A percentile compares a stretch with the other conserved stretches of the same genome.
Evolutionary conservation across 2,888 invertebrate genomes (phyloP).

Genomic region (Acleris sparsana): DNA sequence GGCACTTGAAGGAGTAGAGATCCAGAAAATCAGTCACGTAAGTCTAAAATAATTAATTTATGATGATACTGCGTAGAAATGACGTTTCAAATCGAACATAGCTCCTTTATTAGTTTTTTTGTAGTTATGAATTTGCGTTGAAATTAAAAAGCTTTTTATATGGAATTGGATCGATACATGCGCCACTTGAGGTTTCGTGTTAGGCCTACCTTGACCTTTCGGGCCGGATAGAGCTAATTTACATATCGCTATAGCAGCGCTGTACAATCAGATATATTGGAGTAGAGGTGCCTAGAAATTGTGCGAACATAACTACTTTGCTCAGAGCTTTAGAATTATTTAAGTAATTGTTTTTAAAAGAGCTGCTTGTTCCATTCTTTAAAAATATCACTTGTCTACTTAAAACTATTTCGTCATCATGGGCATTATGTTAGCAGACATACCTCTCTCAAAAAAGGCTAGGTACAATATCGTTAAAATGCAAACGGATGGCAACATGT

Average conservation of each 20-base stretch:
- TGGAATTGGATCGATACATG: slow-evolving; percentile 23
- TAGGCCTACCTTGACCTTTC: slow-evolving; percentile 33
- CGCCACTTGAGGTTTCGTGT: slow-evolving; percentile 30
- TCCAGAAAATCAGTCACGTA: neutral
- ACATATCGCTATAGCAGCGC: slow-evolving; percentile 19
- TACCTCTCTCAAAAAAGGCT: too few relatives aligned
- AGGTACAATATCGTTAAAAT: too few relatives aligned
- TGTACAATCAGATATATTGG: neutral
- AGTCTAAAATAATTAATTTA: neutral
- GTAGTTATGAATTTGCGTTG: neutral
- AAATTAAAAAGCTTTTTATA: neutral
- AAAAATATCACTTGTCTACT: too few relatives aligned
- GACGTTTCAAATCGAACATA: neutral
- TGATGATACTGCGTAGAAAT: neutral
- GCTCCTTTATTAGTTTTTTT: neutral
- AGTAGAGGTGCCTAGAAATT: neutral
- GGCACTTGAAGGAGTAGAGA: neutral
- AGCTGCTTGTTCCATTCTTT: too few relatives aligned
- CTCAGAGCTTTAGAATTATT: neutral
- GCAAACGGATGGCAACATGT: too few relatives aligned
- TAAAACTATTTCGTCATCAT: too few relatives aligned
- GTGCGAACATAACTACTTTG: neutral
- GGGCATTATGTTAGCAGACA: too few relatives aligned
- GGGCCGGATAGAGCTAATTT: slow-evolving; percentile 24
- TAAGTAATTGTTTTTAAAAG: neutral